Conservation (phyloP, 2,113 vertebrate species). For the Salvelinus namaycush region DNA sequence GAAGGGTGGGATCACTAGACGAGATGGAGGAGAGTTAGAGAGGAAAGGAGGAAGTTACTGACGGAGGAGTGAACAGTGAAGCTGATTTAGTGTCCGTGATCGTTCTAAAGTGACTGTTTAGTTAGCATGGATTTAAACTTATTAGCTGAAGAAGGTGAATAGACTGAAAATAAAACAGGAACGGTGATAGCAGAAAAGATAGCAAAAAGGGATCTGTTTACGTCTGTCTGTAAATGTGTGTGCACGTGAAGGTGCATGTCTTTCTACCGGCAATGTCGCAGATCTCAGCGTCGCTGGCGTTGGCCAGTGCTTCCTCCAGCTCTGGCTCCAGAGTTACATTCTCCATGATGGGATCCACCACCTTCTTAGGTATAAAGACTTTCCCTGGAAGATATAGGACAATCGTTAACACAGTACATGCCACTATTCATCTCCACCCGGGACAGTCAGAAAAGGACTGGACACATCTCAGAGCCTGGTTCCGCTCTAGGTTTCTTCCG, state of each 20-base stretch:
- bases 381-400: conserved; percentile 80
- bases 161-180: background rate
- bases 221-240: background rate
- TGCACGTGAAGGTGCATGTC: background rate
- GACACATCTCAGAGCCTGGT: no score
- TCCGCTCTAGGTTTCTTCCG: no score
- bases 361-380: conserved; percentile 90
- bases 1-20: background rate
- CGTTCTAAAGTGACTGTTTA: background rate
- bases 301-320: conserved; percentile 93
- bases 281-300: conserved; percentile 92
- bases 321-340: conserved; percentile 93
- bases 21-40: background rate
- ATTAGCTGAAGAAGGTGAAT: background rate
- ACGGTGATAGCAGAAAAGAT: background rate
- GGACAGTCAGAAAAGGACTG: no score
- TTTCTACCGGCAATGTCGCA: conserved; percentile 95
- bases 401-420: background rate
- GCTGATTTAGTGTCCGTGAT: no score
- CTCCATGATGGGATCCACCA: conserved; percentile 88
- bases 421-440: no score
- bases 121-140: background rate
- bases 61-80: background rate
- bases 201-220: background rate
- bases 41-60: background rate